Conservation (phyloP, 2,888 invertebrate genomes). For the Torymus tubicola region DNA sequence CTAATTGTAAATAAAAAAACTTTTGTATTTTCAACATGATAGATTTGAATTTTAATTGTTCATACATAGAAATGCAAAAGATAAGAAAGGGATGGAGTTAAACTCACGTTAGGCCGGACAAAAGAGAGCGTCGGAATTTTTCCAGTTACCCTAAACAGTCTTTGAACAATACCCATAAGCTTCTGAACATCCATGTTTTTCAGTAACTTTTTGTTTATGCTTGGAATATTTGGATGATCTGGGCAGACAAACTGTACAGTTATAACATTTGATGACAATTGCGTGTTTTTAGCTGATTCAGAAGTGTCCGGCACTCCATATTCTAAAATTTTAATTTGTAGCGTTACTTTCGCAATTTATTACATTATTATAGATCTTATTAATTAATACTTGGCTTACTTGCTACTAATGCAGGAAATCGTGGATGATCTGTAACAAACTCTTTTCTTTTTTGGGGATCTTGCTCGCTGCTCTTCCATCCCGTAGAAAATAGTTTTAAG, state of each 20-base stretch:
- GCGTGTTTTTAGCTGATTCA: conserved; percentile 83
- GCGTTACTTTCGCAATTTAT: no score
- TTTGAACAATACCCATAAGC: conserved; percentile 87
- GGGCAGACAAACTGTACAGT: conserved; percentile 80
- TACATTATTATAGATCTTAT: conserved; percentile 57
- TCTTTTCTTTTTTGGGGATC: conserved; percentile 76
- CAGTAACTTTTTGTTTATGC: conserved; percentile 84
- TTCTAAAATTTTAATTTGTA: conserved; percentile 78
- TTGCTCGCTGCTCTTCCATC: conserved; percentile 82
- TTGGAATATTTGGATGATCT: conserved; percentile 76
- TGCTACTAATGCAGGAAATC: conserved; percentile 85
- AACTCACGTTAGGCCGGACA: conserved; percentile 74
- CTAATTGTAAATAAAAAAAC: conserved; percentile 34
- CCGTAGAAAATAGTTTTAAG: conserved; percentile 87
- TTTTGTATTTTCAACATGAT: background rate
- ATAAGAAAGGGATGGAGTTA: no score
- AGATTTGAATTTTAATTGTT: no score
- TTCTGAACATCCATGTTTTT: conserved; percentile 89
- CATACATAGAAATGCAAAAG: no score
- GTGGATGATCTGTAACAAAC: conserved; percentile 85
- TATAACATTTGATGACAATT: conserved; percentile 78
- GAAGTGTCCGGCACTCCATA: conserved; percentile 90
- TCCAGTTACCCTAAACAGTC: conserved; percentile 81
- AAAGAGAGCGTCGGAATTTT: conserved; percentile 76
- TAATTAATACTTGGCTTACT: conserved; percentile 79